A percentile compares a stretch with the other conserved stretches of the same genome.
Evolutionary conservation across 2,888 invertebrate genomes (phyloP).

Genomic region (Tiphia femorata): DNA sequence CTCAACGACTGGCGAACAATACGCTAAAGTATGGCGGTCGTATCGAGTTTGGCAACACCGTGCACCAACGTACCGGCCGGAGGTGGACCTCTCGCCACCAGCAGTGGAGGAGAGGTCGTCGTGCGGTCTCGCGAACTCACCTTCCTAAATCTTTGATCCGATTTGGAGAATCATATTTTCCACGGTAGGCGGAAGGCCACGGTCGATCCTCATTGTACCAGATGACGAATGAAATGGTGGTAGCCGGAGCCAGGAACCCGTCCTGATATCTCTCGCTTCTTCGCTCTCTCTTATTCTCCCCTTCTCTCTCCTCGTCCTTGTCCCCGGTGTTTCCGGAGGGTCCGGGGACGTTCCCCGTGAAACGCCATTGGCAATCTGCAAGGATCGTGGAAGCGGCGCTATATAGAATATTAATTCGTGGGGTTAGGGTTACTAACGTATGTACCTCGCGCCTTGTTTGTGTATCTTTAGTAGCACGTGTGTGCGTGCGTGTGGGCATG

Average conservation of each 20-base stretch:
- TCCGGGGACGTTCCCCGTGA: conserved; percentile 36
- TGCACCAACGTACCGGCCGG: too few species aligned
- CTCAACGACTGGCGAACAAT: too few species aligned
- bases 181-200: conserved; percentile 24
- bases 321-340: conserved; percentile 36
- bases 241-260: conserved; percentile 18
- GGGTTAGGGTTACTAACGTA: conserved; percentile 49
- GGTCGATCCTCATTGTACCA: conserved; percentile 26
- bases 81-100: too few species aligned
- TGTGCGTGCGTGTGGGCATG: not conserved
- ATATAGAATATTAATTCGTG: conserved; percentile 64
- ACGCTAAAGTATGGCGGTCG: too few species aligned
- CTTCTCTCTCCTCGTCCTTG: conserved; percentile 36
- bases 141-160: conserved; percentile 13
- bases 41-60: too few species aligned
- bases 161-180: conserved; percentile 39
- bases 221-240: conserved; percentile 38
- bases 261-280: too few species aligned
- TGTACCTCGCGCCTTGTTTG: conserved; percentile 15
- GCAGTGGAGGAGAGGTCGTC: too few species aligned
- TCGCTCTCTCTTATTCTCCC: too few species aligned
- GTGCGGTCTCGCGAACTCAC: not conserved
- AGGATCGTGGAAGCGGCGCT: conserved; percentile 52
- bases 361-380: conserved; percentile 58
- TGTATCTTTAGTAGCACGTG: not conserved